Conservation (phyloP, 1,140 invertebrate genomes). For the Hylaeus volcanicus region DNA sequence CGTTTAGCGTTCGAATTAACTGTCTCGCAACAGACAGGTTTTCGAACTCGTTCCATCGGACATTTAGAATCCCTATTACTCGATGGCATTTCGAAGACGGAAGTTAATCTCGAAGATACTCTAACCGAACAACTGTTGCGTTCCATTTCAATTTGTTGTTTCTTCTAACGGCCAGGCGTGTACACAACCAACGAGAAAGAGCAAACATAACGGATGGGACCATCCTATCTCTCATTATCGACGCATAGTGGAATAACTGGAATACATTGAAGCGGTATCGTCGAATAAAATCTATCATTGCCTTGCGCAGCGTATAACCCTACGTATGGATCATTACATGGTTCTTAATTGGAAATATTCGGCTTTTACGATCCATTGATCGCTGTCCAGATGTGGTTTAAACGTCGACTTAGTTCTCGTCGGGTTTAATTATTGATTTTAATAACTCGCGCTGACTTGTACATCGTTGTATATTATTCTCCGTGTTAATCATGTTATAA, state of each 20-base stretch:
- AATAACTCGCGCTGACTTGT: not conserved
- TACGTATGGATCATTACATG: not conserved
- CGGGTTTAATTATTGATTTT: not conserved
- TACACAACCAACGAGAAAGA: not conserved
- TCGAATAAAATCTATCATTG: conserved; percentile 16
- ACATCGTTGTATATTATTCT: not conserved
- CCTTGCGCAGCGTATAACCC: not conserved
- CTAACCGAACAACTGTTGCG: not conserved
- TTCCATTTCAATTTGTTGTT: not conserved
- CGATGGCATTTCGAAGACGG: conserved; percentile 31
- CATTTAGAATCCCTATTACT: conserved; percentile 26
- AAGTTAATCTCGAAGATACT: conserved; percentile 29
- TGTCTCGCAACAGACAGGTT: conserved; percentile 28
- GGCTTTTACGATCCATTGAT: not conserved
- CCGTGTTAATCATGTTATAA: too few relatives aligned
- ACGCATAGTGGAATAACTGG: conserved; percentile 3
- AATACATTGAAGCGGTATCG: not conserved
- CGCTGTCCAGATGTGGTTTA: too few relatives aligned
- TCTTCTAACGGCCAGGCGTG: not conserved
- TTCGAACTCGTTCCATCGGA: conserved; percentile 32
- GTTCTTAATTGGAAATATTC: conserved; percentile 36
- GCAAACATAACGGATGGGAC: not conserved
- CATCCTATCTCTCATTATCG: conserved; percentile 2
- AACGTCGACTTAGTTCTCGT: not conserved
- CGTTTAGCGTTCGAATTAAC: conserved; percentile 38